Evolutionary conservation across 1,140 invertebrate genomes (phyloP), one percentile per base, ranked within the genome.

Genomic region (Zaprionus taronus): DNA sequence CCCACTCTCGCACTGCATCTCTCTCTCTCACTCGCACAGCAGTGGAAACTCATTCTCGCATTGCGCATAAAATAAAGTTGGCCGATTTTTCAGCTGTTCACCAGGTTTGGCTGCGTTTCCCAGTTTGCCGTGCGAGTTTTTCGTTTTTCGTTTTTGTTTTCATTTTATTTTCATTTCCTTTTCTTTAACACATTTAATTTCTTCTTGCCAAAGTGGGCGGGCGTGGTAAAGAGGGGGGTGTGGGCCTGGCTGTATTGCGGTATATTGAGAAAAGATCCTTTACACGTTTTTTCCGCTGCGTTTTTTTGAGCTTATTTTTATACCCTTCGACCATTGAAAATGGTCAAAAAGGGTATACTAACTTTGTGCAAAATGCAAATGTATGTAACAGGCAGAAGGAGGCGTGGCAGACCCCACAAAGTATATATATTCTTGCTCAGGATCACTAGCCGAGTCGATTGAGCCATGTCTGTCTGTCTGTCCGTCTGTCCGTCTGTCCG

Each of bases 61-160:
- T 65, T 62, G 66, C 69, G 73, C 69, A 84, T 74, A 74, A 84
- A 84, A 84, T 84, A 84, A 81, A 84, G 78, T 74, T 82, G 66
- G 65, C 49, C 72, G 34, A 74, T 70, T 82, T 81, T 82, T 67
- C 67, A 61, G 60, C 64, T 66, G 68, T 66, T 57, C 56, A 47
- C 68, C 68, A 79, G 77, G 56, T 79, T 79, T 61, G 65, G 34
- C 56, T 31, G 26, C 22, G 22, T 56, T 61, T 44, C 72, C n/a
- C 41, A 17, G 41, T 73, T 44, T 28, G 51, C 31, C 47, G 41
- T 53, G 26, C 38, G 44, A 38, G 36, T 47, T 79, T 66, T 70
- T 80, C 26, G 4, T 15, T 67, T 20, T 51, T 2, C 26, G 4
- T 15, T 67, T 20, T 51, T 2, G 9, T 67, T 57, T 49, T 36